Evolutionary conservation across 2,888 invertebrate species (phyloP).

Genomic region (Liposcelis brunnea): DNA sequence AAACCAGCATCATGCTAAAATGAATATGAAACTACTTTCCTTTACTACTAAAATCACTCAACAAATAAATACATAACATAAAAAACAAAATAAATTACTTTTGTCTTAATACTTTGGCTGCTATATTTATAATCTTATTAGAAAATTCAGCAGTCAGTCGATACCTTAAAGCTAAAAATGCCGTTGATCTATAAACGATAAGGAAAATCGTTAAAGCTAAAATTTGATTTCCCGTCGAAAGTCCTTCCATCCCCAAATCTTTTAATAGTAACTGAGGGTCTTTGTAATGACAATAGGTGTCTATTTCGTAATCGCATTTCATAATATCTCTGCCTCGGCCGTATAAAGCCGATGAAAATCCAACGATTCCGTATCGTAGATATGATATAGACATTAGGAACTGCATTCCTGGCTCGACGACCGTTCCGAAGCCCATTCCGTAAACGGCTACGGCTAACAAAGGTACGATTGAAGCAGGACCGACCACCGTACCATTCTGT

Average conservation of each 20-base stretch:
- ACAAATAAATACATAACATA: no score
- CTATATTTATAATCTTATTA: slow-evolving; percentile 33
- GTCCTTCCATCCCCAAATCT: slow-evolving; percentile 41
- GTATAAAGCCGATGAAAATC: slow-evolving; percentile 35
- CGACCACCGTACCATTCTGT: slow-evolving; percentile 43
- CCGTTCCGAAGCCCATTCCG: slow-evolving; percentile 41
- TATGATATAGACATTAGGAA: slow-evolving; percentile 40
- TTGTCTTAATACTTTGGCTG: slow-evolving; percentile 35
- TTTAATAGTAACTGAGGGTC: slow-evolving; percentile 36
- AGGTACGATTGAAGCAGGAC: slow-evolving; percentile 36
- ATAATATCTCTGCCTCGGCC: slow-evolving; percentile 39
- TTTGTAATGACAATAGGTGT: slow-evolving; percentile 35
- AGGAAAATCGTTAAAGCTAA: slow-evolving; percentile 37
- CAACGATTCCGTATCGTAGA: slow-evolving; percentile 49
- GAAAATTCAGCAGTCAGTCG: slow-evolving; percentile 34
- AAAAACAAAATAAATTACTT: slow-evolving; percentile 22
- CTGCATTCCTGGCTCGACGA: slow-evolving; percentile 35
- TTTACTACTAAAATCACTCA: no score
- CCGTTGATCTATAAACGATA: slow-evolving; percentile 32
- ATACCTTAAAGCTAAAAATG: slow-evolving; percentile 39
- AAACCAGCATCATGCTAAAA: no score
- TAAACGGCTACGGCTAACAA: slow-evolving; percentile 39
- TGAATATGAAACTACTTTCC: no score
- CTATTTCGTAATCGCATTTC: slow-evolving; percentile 37
- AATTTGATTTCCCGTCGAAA: slow-evolving; percentile 36